Evolutionary conservation across 2,113 vertebrate genomes (phyloP).

Genomic region (Hucho hucho): DNA sequence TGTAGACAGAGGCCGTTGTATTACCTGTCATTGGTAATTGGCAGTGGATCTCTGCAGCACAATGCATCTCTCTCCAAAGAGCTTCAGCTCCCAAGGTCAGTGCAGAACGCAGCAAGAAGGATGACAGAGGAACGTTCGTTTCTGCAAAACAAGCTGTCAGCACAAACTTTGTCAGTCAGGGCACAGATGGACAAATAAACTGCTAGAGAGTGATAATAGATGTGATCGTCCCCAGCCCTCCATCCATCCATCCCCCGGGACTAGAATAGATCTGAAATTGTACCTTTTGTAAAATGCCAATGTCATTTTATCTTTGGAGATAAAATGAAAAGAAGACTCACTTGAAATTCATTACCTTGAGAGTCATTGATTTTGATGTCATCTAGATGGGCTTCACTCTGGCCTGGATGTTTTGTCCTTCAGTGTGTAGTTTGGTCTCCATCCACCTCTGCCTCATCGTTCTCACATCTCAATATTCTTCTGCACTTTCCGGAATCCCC

Average conservation of each 20-base stretch:
- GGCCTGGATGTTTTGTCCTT: slow-evolving; percentile 73
- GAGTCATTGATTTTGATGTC: slow-evolving; percentile 86
- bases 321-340: slow-evolving; percentile 75
- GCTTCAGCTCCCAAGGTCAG: slow-evolving; percentile 87
- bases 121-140: slow-evolving; percentile 82
- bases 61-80: slow-evolving; percentile 76
- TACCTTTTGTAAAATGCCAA: slow-evolving; percentile 57
- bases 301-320: slow-evolving; percentile 70
- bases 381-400: slow-evolving; percentile 54
- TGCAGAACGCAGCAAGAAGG: slow-evolving; percentile 73
- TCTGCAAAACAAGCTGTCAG: slow-evolving; percentile 92
- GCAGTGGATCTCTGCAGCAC: slow-evolving; percentile 75
- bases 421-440: slow-evolving; percentile 68
- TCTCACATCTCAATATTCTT: not conserved
- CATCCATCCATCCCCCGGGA: slow-evolving; percentile 67
- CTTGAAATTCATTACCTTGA: slow-evolving; percentile 83
- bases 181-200: slow-evolving; percentile 81
- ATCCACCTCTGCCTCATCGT: slow-evolving; percentile 9
- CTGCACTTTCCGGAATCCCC: not conserved
- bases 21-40: slow-evolving; percentile 85
- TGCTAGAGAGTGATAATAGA: slow-evolving; percentile 88
- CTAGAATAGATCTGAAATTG: slow-evolving; percentile 72
- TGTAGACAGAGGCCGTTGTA: slow-evolving; percentile 83
- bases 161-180: slow-evolving; percentile 85
- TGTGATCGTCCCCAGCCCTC: slow-evolving; percentile 39